Evolutionary conservation across 1,140 invertebrate species (phyloP).

Genomic region (Adoxophyes honmai): DNA sequence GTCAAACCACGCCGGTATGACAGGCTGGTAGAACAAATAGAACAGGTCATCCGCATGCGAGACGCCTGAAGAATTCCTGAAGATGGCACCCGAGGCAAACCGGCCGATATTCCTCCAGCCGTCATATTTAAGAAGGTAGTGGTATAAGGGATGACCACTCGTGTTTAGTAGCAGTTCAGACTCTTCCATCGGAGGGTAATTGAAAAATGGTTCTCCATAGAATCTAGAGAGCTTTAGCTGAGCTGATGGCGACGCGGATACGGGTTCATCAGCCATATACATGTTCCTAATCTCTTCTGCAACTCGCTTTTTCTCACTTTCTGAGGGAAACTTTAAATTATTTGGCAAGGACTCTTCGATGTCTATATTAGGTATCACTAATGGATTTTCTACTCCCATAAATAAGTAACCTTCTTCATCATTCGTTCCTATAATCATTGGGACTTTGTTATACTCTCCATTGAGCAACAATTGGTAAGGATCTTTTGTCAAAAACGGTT

Average conservation of each 20-base stretch:
- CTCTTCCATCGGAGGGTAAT: constrained; percentile 38
- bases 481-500: constrained; percentile 47
- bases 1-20: constrained; percentile 41
- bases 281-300: constrained; percentile 30
- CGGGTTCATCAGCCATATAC: constrained; percentile 36
- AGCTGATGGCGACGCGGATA: constrained; percentile 22
- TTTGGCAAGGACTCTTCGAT: constrained; percentile 45
- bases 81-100: constrained; percentile 15
- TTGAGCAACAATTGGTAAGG: constrained; percentile 38
- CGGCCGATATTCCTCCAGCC: constrained; percentile 47
- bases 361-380: constrained; percentile 33
- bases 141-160: constrained; percentile 47
- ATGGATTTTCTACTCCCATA: constrained; percentile 38
- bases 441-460: constrained; percentile 55
- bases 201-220: constrained; percentile 46
- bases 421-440: constrained; percentile 51
- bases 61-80: constrained; percentile 33
- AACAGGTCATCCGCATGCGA: constrained; percentile 65
- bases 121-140: constrained; percentile 47
- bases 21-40: constrained; percentile 48
- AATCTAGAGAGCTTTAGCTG: constrained; percentile 35
- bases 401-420: constrained; percentile 52
- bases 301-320: constrained; percentile 26
- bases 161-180: constrained; percentile 40
- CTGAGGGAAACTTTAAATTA: constrained; percentile 37